Conservation (phyloP, 2,113 vertebrate species). For the Procapra przewalskii region DNA sequence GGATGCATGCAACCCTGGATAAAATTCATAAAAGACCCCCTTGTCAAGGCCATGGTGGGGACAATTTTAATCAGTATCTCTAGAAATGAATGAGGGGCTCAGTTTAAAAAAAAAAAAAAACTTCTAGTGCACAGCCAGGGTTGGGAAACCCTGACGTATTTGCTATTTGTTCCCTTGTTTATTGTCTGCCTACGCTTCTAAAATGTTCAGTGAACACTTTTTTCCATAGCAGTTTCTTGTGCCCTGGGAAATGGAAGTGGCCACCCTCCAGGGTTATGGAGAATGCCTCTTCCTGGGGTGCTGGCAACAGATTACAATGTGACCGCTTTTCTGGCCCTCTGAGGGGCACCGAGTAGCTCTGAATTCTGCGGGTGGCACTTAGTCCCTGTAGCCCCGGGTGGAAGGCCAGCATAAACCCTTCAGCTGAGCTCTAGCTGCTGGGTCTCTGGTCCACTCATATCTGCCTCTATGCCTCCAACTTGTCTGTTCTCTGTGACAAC, state of each 20-base stretch:
- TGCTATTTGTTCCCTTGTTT: background rate
- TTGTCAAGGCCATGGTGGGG: background rate
- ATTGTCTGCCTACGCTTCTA: background rate
- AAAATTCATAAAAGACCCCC: background rate
- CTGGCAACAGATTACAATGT: background rate
- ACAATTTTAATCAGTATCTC: background rate
- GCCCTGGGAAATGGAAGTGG: background rate
- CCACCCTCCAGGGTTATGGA: background rate
- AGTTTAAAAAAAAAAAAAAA: too few species aligned
- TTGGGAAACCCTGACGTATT: background rate
- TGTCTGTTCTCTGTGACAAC: background rate
- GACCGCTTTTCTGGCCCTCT: background rate
- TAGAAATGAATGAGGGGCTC: background rate
- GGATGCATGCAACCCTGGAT: background rate
- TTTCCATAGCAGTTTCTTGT: background rate
- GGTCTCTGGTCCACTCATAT: background rate
- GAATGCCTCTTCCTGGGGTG: background rate
- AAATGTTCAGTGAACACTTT: background rate
- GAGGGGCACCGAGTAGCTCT: background rate
- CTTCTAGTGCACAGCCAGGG: background rate
- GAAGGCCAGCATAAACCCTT: background rate
- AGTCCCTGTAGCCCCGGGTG: background rate
- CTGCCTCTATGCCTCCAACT: background rate
- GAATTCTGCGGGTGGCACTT: background rate
- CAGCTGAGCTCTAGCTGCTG: background rate